phyloP scores from a whole-genome alignment of 2,113 vertebrate species.

The Taurulus bubalis region DNA sequence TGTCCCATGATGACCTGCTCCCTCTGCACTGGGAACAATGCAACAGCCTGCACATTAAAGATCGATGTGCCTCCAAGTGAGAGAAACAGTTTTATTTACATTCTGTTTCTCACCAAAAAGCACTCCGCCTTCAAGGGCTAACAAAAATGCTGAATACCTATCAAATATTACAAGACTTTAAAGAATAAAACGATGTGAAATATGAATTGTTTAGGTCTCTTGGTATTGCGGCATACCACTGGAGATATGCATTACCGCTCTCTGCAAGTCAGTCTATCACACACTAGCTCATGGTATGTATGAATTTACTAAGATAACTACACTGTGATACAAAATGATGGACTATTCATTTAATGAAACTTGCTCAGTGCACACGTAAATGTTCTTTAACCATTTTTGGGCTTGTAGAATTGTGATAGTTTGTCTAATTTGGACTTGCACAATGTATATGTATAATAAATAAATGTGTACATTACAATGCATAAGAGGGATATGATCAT shows the following conservation, averaged over 20 bases:
- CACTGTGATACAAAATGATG: background rate
- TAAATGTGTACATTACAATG: no score
- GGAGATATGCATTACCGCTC: background rate
- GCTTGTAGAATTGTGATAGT: no score
- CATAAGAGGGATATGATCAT: no score
- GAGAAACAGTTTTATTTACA: slow-evolving; percentile 5
- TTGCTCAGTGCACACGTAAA: background rate
- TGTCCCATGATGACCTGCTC: slow-evolving; percentile 44
- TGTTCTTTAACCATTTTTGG: background rate
- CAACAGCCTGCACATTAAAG: slow-evolving; percentile 40
- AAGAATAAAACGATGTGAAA: background rate
- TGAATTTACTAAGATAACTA: background rate
- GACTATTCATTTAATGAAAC: background rate
- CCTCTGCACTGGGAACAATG: slow-evolving; percentile 42
- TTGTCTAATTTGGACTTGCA: no score
- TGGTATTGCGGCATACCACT: background rate
- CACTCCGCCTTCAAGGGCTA: background rate
- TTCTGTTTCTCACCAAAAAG: slow-evolving; percentile 12
- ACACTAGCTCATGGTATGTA: no score
- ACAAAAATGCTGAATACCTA: background rate
- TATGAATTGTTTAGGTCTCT: background rate
- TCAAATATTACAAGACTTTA: background rate
- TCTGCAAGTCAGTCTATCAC: background rate
- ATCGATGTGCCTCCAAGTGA: slow-evolving; percentile 15
- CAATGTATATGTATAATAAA: no score